These are phyloP conservation scores for Margaritifera margaritifera DNA, from an alignment of 2,888 invertebrate genomes.

Conservation along the genomic window DNA sequence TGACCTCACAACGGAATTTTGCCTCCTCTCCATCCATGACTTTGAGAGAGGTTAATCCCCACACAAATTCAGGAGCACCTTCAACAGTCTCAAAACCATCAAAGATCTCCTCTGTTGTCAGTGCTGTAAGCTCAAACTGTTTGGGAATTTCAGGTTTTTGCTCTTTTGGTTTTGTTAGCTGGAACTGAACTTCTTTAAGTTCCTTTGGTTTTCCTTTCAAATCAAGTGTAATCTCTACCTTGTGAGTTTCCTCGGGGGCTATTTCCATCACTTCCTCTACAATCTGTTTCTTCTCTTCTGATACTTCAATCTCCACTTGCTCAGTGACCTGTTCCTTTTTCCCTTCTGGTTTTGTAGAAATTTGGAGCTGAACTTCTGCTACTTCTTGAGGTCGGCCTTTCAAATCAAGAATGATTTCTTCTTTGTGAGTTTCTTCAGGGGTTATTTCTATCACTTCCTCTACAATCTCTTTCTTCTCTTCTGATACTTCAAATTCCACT, in stretches of 20 bases:
- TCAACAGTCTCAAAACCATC: conserved; percentile 73
- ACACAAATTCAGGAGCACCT: conserved; percentile 84
- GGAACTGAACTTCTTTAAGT: conserved; percentile 38
- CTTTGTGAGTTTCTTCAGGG: conserved; percentile 40
- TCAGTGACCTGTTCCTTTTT: conserved; percentile 39
- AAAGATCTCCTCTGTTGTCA: conserved; percentile 46
- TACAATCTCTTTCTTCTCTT: conserved; percentile 24
- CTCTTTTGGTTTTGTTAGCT: conserved; percentile 34
- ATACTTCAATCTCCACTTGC: conserved; percentile 10
- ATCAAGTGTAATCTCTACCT: conserved; percentile 43
- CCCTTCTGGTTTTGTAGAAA: conserved; percentile 39
- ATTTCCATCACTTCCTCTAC: conserved; percentile 27
- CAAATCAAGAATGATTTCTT: conserved; percentile 51
- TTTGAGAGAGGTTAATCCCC: conserved; percentile 81
- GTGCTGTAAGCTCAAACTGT: conserved; percentile 32
- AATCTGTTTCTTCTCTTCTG: conserved; percentile 40
- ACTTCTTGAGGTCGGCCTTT: conserved; percentile 48
- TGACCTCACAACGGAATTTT: conserved; percentile 75
- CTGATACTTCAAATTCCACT: conserved; percentile 41
- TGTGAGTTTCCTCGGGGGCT: conserved; percentile 27
- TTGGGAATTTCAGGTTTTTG: conserved; percentile 26
- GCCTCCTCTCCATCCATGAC: conserved; percentile 96
- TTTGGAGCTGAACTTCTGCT: conserved; percentile 53
- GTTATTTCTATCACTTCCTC: conserved; percentile 24
- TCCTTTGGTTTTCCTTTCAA: conserved; percentile 42